Conservation (phyloP, 2,113 vertebrate genomes). For the Corythornis vintsioides region DNA sequence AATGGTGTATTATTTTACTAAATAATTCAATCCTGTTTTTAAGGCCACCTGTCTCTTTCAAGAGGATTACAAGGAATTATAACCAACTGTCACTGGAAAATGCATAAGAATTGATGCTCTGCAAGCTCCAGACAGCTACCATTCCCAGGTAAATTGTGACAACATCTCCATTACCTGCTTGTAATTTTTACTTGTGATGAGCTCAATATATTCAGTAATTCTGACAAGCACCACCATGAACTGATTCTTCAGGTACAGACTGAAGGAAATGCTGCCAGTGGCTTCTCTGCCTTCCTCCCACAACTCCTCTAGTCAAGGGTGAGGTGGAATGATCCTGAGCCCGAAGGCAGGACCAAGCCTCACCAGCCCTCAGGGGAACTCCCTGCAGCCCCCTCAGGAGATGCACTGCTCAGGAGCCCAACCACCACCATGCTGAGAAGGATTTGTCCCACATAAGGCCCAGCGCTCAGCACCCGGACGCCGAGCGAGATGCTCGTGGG, state of each 20-base stretch:
- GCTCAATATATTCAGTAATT: not conserved
- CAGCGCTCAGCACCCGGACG: rapidly evolving
- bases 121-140: not conserved
- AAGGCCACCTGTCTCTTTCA: not conserved
- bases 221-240: not conserved
- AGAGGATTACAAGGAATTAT: not conserved
- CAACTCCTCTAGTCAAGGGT: not conserved
- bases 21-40: not conserved
- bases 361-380: not conserved
- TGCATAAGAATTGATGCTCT: not conserved
- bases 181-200: not conserved
- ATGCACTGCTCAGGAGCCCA: not conserved
- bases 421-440: rapidly evolving
- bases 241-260: not conserved
- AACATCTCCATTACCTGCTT: not conserved
- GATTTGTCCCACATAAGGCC: not conserved
- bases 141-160: not conserved
- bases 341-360: not conserved
- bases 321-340: not conserved
- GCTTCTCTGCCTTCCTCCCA: not conserved
- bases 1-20: not conserved
- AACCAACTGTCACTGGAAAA: not conserved
- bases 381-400: not conserved
- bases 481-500: rapidly evolving
- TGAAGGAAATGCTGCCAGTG: not conserved